Conservation (phyloP, 2,113 vertebrate genomes). For the Panurus biarmicus region DNA sequence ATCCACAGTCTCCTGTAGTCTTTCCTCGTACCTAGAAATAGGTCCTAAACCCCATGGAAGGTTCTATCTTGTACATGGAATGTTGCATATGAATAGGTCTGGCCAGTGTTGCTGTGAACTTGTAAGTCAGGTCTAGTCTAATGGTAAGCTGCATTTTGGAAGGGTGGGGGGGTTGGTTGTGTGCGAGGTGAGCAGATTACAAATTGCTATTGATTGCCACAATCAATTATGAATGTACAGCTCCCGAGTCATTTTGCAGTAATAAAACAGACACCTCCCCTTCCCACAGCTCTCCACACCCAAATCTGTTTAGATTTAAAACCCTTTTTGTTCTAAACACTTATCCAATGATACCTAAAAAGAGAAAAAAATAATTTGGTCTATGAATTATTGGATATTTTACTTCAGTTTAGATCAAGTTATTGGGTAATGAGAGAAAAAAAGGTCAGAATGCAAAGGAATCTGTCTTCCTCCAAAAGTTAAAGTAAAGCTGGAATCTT, state of each 20-base stretch:
- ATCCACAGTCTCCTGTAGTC: not conserved
- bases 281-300: not conserved
- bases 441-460: not conserved
- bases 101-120: not conserved
- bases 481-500: not conserved
- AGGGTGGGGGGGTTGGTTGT: accelerated
- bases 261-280: not conserved
- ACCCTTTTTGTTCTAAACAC: not conserved
- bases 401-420: not conserved
- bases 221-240: not conserved
- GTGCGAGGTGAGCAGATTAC: not conserved
- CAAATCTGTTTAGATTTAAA: not conserved
- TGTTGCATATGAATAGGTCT: not conserved
- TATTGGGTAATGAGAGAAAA: not conserved
- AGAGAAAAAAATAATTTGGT: not conserved
- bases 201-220: not conserved
- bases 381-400: not conserved
- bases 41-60: not conserved
- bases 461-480: not conserved
- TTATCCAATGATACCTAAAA: not conserved
- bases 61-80: not conserved
- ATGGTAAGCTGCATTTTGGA: not conserved
- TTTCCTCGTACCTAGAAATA: not conserved
- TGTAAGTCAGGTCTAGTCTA: not conserved
- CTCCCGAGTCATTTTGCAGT: not conserved